Evolutionary conservation across 2,888 invertebrate genomes (phyloP), one percentile per base, ranked within the genome.

Genomic region (Caprella mutica): DNA sequence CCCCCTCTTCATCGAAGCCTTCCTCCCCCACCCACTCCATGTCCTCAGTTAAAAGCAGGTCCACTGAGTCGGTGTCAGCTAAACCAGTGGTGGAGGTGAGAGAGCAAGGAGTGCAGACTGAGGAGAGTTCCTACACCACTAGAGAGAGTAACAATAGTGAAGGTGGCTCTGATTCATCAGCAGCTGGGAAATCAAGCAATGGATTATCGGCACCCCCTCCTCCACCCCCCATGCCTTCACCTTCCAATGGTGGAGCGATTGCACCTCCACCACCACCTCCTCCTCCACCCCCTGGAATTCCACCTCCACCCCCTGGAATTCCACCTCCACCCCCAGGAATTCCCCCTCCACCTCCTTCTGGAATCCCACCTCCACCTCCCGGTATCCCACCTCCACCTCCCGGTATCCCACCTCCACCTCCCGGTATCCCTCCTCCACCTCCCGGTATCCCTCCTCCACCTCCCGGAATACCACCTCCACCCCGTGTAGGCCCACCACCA

Each of bases 401-500:
- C 69, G 30, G 67, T 69, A 33, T 69, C 68, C 8, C 63, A 5
- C 58, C 61, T 12, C 46, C 58, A 14, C 48, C 61, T 12, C 58
- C 27, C 19, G 29, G 40, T 24, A 26, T 35, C 24, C 39, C 38
- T 3, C 26, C 21, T 2, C 54, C 26, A 19, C 40, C 23, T 48
- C 40, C 26, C 54, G 39, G 24, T 42, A 53, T 24, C 42, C 52
- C 39, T 46, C 44, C 40, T 26, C 66, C 67, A 29, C 66, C 69
- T 2, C 67, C 67, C 9, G 66, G 68, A 14, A 68, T 68, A 66
- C 52, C 69, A 68, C 21, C 66, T 26, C 57, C 52, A 21, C 55
- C 55, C 6, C 38, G 54, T n/a, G 56, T 48, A 8, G 40, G 55
- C 50, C 65, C 48, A 51, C 67, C 72, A 43, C 71, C 73, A 24